phyloP scores from a whole-genome alignment of 2,797 vertebrate genomes.

The Tadarida brasiliensis region DNA sequence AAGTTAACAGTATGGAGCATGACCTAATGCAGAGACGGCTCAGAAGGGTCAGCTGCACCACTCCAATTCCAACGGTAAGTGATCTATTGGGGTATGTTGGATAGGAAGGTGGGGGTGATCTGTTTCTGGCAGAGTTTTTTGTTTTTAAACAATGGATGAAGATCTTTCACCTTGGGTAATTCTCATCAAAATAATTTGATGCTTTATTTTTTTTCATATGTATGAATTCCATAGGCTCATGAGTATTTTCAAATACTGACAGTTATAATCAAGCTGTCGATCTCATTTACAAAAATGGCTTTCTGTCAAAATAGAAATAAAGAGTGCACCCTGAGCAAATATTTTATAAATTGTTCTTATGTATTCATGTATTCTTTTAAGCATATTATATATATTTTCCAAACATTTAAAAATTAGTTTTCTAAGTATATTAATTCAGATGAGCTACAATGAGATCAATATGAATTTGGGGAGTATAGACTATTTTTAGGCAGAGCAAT shows the following conservation, averaged over 20 bases:
- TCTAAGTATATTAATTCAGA: conserved; percentile 38
- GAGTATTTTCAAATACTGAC: conserved; percentile 48
- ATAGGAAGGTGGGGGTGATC: background rate
- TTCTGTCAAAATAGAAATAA: conserved; percentile 51
- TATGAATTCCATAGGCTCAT: background rate
- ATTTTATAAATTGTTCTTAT: conserved; percentile 32
- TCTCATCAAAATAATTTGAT: conserved; percentile 20
- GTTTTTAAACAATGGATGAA: background rate
- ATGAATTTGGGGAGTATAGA: conserved; percentile 10
- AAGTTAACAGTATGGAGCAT: conserved; percentile 98
- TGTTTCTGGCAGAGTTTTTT: background rate
- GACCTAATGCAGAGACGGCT: conserved; percentile 98
- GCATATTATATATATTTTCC: background rate
- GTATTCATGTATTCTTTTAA: conserved; percentile 27
- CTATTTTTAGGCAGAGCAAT: conserved; percentile 44
- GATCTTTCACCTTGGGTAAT: background rate
- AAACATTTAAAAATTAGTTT: conserved; percentile 30
- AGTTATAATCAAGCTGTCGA: background rate
- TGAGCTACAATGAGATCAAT: background rate
- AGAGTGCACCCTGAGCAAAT: conserved; percentile 8
- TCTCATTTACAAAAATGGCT: conserved; percentile 4
- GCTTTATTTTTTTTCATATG: conserved; percentile 28
- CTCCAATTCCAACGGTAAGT: conserved; percentile 96
- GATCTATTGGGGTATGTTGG: conserved; percentile 12
- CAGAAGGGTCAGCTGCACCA: conserved; percentile 96